Conservation (phyloP, 2,888 invertebrate genomes). For the Lycophotia porphyrea region DNA sequence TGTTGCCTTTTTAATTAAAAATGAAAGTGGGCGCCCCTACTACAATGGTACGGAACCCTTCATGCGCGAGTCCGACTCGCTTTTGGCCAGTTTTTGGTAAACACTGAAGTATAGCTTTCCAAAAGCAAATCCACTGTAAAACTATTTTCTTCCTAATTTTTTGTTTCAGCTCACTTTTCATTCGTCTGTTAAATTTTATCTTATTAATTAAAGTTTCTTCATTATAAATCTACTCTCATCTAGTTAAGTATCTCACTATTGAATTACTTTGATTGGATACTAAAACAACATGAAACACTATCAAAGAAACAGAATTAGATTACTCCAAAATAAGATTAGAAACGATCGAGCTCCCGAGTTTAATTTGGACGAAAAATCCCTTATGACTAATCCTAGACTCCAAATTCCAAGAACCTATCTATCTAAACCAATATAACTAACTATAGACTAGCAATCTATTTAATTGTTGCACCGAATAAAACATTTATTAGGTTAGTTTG, state of each 20-base stretch:
- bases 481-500: slow-evolving; percentile 59
- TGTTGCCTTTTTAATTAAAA: too few relatives aligned
- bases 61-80: too few relatives aligned
- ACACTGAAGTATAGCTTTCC: not conserved
- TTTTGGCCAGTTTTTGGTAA: too few relatives aligned
- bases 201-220: not conserved
- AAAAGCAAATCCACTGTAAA: not conserved
- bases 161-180: not conserved
- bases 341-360: slow-evolving; percentile 17
- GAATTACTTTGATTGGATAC: slow-evolving; percentile 9
- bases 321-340: slow-evolving; percentile 33
- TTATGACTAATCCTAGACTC: slow-evolving; percentile 19
- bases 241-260: not conserved
- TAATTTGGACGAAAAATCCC: slow-evolving; percentile 41
- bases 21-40: too few relatives aligned
- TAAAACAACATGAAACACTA: not conserved
- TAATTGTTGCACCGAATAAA: slow-evolving; percentile 56
- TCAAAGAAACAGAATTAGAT: slow-evolving; percentile 23
- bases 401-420: slow-evolving; percentile 26
- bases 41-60: too few relatives aligned
- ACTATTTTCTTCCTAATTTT: not conserved
- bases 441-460: slow-evolving; percentile 52
- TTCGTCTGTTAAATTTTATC: not conserved
- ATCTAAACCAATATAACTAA: slow-evolving; percentile 39
- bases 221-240: slow-evolving; percentile 1